phyloP scores from a whole-genome alignment of 37 sponge, comb jelly and placozoan species.

The Lycopodina hypogea region DNA sequence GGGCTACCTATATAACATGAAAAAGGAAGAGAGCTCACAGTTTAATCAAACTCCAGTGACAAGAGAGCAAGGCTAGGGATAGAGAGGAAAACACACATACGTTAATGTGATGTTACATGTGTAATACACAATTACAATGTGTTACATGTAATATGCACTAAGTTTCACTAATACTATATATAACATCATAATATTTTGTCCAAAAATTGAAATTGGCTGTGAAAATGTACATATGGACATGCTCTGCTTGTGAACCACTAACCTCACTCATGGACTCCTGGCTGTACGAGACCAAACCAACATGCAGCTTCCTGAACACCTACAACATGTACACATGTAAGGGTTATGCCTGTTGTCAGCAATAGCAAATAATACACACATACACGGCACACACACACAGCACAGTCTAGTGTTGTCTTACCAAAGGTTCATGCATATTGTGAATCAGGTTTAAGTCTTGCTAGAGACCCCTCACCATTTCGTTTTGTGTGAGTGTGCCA shows the following conservation, averaged over 20 bases:
- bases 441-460: too few species aligned
- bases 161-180: not conserved
- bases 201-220: not conserved
- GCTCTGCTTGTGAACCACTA: too few species aligned
- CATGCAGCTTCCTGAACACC: conserved; percentile 83
- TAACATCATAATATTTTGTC: not conserved
- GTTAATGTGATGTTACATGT: not conserved
- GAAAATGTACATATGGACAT: too few species aligned
- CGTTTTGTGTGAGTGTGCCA: conserved; percentile 92
- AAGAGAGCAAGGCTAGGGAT: not conserved
- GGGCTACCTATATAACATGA: not conserved
- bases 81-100: not conserved
- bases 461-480: conserved; percentile 80
- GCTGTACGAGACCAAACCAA: conserved; percentile 78
- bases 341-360: too few species aligned
- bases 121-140: not conserved
- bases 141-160: not conserved
- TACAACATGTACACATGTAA: too few species aligned
- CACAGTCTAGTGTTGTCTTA: too few species aligned
- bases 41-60: not conserved
- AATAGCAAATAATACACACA: too few species aligned
- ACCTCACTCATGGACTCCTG: conserved; percentile 82
- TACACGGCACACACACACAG: too few species aligned
- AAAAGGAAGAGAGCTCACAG: not conserved
- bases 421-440: too few species aligned